Evolutionary conservation across 1,140 invertebrate genomes (phyloP).

Genomic region (Formica exsecta): DNA sequence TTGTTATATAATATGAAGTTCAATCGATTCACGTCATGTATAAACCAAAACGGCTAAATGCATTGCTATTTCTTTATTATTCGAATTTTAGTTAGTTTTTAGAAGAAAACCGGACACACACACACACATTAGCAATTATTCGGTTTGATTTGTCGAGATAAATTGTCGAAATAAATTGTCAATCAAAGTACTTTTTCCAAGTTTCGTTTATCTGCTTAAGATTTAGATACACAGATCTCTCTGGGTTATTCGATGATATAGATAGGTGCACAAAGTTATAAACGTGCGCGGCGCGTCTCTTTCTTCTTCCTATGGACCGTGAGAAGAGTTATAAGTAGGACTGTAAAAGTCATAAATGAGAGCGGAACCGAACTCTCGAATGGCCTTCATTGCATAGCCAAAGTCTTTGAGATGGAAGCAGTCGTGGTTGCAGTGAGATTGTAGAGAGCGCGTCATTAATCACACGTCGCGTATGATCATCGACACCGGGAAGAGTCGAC

Average conservation of each 20-base stretch:
- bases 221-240: not conserved
- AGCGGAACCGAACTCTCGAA: constrained; percentile 64
- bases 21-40: not conserved
- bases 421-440: constrained; percentile 32
- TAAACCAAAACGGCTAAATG: not conserved
- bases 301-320: constrained; percentile 22
- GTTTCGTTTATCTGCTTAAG: not conserved
- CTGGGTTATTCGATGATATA: not conserved
- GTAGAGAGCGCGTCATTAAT: constrained; percentile 27
- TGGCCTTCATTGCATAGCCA: constrained; percentile 65
- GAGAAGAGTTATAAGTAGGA: constrained; percentile 67
- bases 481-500: constrained; percentile 13
- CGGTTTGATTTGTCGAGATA: not conserved
- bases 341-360: constrained; percentile 70
- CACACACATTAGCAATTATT: not conserved
- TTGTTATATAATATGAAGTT: not conserved
- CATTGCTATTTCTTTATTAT: not conserved
- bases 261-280: constrained; percentile 39
- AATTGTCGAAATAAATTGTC: not conserved
- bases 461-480: constrained; percentile 21
- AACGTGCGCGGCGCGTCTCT: constrained; percentile 50
- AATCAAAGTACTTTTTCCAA: not conserved
- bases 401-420: constrained; percentile 41
- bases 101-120: not conserved
- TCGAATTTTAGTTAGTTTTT: not conserved